phyloP scores from a whole-genome alignment of 2,888 invertebrate genomes.

The Eupithecia pulchellata region DNA sequence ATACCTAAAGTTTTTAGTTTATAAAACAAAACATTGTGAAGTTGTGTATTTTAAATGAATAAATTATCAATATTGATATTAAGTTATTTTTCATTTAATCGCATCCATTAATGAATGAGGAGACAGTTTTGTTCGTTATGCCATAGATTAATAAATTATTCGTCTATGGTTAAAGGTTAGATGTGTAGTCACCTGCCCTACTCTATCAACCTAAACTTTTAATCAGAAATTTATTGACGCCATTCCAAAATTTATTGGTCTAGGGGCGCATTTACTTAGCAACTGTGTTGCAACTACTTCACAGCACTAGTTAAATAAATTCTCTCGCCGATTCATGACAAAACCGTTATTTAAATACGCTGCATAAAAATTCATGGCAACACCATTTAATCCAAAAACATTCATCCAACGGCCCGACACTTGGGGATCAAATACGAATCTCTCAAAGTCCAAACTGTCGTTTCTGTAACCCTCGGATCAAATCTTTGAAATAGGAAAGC shows the following conservation, averaged over 20 bases:
- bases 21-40: slow-evolving; percentile 83
- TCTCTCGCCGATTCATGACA: slow-evolving; percentile 12
- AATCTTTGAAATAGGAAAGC: slow-evolving; percentile 65
- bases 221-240: slow-evolving; percentile 26
- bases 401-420: slow-evolving; percentile 38
- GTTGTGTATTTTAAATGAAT: slow-evolving; percentile 86
- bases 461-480: slow-evolving; percentile 32
- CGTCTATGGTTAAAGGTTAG: no score
- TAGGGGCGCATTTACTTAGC: slow-evolving; percentile 15
- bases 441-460: slow-evolving; percentile 20
- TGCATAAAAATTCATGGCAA: slow-evolving; percentile 39
- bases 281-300: slow-evolving; percentile 18
- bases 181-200: slow-evolving; percentile 19
- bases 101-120: slow-evolving; percentile 1
- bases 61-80: slow-evolving; percentile 86
- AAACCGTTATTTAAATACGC: slow-evolving; percentile 34
- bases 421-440: slow-evolving; percentile 27
- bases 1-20: slow-evolving; percentile 84
- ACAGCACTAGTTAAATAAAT: slow-evolving; percentile 20
- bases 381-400: slow-evolving; percentile 36
- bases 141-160: no score
- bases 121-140: background rate
- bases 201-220: slow-evolving; percentile 15
- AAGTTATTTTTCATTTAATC: slow-evolving; percentile 57
- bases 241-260: slow-evolving; percentile 26